Base-by-base conservation (phyloP, 2,888 invertebrate species). In the Limenitis camilla region DNA sequence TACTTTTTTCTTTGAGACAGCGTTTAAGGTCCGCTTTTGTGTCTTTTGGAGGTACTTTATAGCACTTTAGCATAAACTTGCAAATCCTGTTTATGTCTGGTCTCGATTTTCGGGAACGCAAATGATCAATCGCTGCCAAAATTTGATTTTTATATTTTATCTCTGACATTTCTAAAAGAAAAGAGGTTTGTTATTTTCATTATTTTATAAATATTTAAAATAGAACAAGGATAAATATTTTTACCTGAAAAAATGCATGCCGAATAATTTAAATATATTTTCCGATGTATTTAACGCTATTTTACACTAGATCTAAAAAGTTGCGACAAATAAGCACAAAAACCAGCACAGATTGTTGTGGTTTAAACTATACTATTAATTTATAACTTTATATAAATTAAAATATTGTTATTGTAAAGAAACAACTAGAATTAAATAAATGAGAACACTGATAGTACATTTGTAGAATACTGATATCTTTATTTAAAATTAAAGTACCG, bases 1-100 rank as follows among this genome's bases (percentile, higher is more conserved):
- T 92, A 65, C 91, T 90, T 72, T 92, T 93, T 55, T 91, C 91
- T 64, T 92, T 92, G 9, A 94, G 90, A 67, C 95, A 91, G 74
- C 91, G 90, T 72, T 93, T 92, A 35, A 95, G 87, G 77, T 93
- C 93, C 55, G 91, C 87, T 70, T 91, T 91, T 11, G 92, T 92
- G 61, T 92, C 93, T 60, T 88, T 88, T 42, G 90, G 90, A 68
- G 90, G 89, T 53, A 94, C 90, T 67, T 92, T 91, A 73, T 92
- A 92, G 73, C 92, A 91, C 66, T 94, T 90, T 68, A 92, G 88
- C 75, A 95, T 89, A 88, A 92, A 94, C 81, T 93, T 93, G 81
- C 93, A 93, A 72, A 96, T 95, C 66, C 94, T 90, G 72, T 93
- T 92, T 60, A 93, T 90, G 76, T 95, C 95, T 46, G 95, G 95